phyloP scores from a whole-genome alignment of 2,113 vertebrate species.

The Ameiurus melas region DNA sequence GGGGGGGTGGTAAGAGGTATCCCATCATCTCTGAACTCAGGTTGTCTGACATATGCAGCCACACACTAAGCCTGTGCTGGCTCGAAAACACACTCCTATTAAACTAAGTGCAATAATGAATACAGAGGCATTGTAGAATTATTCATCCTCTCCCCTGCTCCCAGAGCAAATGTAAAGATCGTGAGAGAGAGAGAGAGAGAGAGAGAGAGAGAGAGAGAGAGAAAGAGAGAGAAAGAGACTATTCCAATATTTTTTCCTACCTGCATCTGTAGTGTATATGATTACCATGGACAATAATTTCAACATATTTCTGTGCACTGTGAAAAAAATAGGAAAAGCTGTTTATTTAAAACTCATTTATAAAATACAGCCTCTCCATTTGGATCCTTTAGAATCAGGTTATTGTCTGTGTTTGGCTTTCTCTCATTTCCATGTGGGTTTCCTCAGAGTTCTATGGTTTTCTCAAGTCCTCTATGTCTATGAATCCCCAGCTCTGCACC shows the following conservation, averaged over 20 bases:
- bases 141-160: slow-evolving; percentile 51
- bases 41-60: slow-evolving; percentile 39
- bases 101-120: slow-evolving; percentile 70
- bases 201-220: neutral
- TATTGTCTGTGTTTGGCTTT: neutral
- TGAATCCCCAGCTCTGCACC: neutral
- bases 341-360: neutral
- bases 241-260: neutral
- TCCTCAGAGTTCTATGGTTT: neutral
- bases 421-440: neutral
- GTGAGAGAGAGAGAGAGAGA: neutral
- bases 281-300: neutral
- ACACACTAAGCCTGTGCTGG: slow-evolving; percentile 34
- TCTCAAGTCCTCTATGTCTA: neutral
- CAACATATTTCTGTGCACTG: neutral
- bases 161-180: neutral
- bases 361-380: neutral
- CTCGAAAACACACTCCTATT: slow-evolving; percentile 56
- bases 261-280: neutral
- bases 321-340: neutral
- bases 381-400: neutral
- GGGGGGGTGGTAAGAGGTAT: slow-evolving; percentile 40
- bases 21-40: slow-evolving; percentile 46
- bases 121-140: slow-evolving; percentile 58
- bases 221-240: neutral